phyloP scores from a whole-genome alignment of 2,797 vertebrate genomes.

The Parambassis ranga region DNA sequence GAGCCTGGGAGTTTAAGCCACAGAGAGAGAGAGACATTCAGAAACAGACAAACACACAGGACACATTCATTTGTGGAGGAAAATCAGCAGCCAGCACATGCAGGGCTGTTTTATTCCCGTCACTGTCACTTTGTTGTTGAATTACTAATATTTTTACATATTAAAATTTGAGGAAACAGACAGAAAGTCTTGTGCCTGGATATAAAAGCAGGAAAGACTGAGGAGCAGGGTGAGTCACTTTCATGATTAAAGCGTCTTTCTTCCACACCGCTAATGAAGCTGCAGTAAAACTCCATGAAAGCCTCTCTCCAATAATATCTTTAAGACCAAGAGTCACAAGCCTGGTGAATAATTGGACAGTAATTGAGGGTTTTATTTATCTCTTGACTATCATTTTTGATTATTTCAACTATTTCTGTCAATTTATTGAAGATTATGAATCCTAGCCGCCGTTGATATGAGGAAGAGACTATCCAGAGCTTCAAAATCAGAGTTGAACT shows the following conservation, averaged over 20 bases:
- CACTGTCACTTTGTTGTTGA: slow-evolving; percentile 15
- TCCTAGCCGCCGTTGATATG: not conserved
- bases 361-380: not conserved
- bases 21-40: slow-evolving; percentile 23
- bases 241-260: slow-evolving; percentile 41
- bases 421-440: not conserved
- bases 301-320: not conserved
- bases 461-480: too few species aligned
- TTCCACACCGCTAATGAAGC: slow-evolving; percentile 43
- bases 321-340: not conserved
- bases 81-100: not conserved
- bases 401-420: not conserved
- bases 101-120: slow-evolving; percentile 14
- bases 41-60: not conserved
- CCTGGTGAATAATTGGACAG: not conserved
- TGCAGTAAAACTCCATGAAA: not conserved
- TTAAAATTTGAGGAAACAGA: slow-evolving; percentile 21
- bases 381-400: not conserved
- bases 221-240: slow-evolving; percentile 16
- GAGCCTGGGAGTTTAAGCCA: slow-evolving; percentile 36
- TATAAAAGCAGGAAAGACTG: slow-evolving; percentile 8
- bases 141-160: slow-evolving; percentile 30
- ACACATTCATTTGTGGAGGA: not conserved
- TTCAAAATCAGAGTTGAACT: too few species aligned
- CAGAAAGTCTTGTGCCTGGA: not conserved